These are phyloP conservation scores for Ciconia maguari DNA, from an alignment of 2,113 vertebrate species.

Conservation along the genomic window DNA sequence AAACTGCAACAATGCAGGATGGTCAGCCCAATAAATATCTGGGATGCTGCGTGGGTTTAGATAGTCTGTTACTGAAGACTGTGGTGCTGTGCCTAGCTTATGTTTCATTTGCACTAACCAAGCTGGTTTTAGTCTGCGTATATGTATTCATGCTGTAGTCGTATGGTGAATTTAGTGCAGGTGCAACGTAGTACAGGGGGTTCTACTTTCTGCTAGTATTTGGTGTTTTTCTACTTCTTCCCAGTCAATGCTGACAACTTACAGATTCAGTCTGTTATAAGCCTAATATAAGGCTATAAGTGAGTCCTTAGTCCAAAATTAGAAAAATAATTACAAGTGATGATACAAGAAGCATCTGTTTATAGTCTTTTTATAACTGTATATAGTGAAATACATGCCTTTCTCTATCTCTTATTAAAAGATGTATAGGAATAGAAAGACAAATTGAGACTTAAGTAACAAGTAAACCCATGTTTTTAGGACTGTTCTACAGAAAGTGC, in stretches of 20 bases:
- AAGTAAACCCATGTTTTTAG: conserved; percentile 67
- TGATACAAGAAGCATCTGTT: background rate
- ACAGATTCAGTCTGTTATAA: background rate
- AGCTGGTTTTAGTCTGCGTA: background rate
- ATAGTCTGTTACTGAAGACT: background rate
- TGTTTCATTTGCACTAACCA: background rate
- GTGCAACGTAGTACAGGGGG: background rate
- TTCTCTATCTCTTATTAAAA: background rate
- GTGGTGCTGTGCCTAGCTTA: background rate
- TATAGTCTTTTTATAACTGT: background rate
- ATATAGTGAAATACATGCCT: background rate
- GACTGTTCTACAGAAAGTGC: conserved; percentile 85
- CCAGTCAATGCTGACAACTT: background rate
- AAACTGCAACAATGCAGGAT: background rate
- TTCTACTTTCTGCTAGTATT: background rate
- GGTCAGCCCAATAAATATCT: background rate
- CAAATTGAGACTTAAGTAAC: background rate
- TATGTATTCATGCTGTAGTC: background rate
- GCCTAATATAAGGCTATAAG: background rate
- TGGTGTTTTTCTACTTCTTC: background rate
- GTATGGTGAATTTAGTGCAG: background rate
- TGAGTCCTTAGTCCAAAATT: background rate
- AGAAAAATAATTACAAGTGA: background rate
- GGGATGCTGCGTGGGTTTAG: background rate
- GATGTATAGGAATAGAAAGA: background rate